These are phyloP conservation scores for Globodera rostochiensis DNA, from an alignment of 1,140 invertebrate genomes.

Conservation along the genomic window DNA sequence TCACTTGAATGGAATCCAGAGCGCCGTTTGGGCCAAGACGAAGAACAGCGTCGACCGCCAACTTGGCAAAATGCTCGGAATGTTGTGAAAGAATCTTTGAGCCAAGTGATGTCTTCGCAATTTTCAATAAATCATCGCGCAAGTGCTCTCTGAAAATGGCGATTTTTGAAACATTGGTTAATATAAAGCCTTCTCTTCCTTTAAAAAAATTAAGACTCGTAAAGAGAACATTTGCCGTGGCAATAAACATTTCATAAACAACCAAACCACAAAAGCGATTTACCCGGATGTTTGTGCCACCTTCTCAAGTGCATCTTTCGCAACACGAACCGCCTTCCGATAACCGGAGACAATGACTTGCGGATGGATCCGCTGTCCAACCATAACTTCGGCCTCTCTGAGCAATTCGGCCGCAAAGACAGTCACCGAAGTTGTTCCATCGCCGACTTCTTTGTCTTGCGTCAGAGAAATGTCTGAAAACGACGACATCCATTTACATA, in stretches of 20 bases:
- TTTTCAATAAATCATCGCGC: slow-evolving; percentile 87
- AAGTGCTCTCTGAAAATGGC: slow-evolving; percentile 73
- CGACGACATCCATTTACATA: slow-evolving; percentile 32
- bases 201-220: no score
- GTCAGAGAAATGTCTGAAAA: slow-evolving; percentile 87
- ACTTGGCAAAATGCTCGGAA: slow-evolving; percentile 91
- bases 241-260: no score
- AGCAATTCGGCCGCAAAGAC: slow-evolving; percentile 93
- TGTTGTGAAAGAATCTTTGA: slow-evolving; percentile 97
- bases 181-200: neutral
- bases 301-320: slow-evolving; percentile 78
- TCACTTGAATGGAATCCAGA: slow-evolving; percentile 92
- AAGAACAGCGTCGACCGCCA: slow-evolving; percentile 91
- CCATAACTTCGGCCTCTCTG: slow-evolving; percentile 88
- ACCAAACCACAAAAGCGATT: neutral
- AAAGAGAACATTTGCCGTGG: neutral
- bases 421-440: slow-evolving; percentile 98
- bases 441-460: slow-evolving; percentile 98
- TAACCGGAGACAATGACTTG: slow-evolving; percentile 96
- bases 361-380: slow-evolving; percentile 93
- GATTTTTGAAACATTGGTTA: slow-evolving; percentile 20
- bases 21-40: slow-evolving; percentile 92
- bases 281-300: slow-evolving; percentile 79
- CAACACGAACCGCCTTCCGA: slow-evolving; percentile 82
- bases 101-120: slow-evolving; percentile 93